phyloP scores from a whole-genome alignment of 2,797 vertebrate species.

The Anolis apletophallus region DNA sequence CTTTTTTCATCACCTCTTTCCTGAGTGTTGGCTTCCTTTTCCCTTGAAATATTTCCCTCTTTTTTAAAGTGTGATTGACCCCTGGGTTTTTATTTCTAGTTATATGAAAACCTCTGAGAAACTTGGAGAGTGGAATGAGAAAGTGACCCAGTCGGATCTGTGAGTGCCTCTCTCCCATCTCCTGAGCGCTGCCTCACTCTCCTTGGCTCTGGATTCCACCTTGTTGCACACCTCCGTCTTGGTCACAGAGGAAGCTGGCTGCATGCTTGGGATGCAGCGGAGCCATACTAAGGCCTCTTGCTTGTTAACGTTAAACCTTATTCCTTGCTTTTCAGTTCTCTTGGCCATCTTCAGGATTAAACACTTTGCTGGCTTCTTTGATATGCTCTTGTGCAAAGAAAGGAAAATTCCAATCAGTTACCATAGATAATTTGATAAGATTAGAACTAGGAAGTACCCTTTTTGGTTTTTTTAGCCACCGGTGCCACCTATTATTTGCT shows the following conservation, averaged over 20 bases:
- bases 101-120: constrained; percentile 88
- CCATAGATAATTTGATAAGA: constrained; percentile 25
- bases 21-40: not conserved
- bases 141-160: constrained; percentile 86
- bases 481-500: no score
- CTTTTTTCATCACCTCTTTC: not conserved
- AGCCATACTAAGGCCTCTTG: not conserved
- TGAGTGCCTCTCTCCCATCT: constrained; percentile 78
- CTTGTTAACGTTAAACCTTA: not conserved
- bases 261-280: constrained; percentile 29
- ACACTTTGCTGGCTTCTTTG: not conserved
- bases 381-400: constrained; percentile 10
- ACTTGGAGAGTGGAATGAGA: constrained; percentile 90
- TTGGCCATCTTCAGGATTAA: constrained; percentile 32
- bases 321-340: constrained; percentile 23
- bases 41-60: constrained; percentile 21
- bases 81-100: constrained; percentile 85
- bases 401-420: constrained; percentile 63
- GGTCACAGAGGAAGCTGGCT: constrained; percentile 26
- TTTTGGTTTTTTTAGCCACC: not conserved
- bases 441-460: not conserved
- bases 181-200: constrained; percentile 41
- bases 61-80: constrained; percentile 64
- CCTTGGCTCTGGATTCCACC: constrained; percentile 36
- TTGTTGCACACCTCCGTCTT: constrained; percentile 28